These are phyloP conservation scores for Tetramorium simillimum DNA, from an alignment of 1,140 invertebrate species.

Conservation along the genomic window DNA sequence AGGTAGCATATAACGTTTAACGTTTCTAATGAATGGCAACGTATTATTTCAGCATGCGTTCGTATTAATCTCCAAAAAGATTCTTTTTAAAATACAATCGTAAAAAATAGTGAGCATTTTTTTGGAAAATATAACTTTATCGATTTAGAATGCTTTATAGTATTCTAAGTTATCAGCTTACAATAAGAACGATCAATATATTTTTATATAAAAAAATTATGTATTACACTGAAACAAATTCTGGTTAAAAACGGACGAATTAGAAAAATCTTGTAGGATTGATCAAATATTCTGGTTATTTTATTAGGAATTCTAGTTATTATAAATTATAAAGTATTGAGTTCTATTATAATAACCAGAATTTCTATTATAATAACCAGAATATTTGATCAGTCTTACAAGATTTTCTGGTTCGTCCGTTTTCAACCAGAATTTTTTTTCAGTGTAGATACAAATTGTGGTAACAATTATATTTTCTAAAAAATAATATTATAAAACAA, in stretches of 20 bases:
- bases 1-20: background rate
- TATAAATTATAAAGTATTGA: too few relatives aligned
- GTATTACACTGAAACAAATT: background rate
- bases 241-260: too few relatives aligned
- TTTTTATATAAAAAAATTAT: too few relatives aligned
- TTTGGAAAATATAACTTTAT: background rate
- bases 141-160: background rate
- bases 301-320: too few relatives aligned
- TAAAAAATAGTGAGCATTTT: background rate
- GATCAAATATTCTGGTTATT: too few relatives aligned
- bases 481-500: background rate
- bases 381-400: too few relatives aligned
- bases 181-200: background rate
- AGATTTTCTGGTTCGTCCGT: too few relatives aligned
- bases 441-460: background rate
- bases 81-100: background rate
- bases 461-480: background rate
- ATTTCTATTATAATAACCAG: too few relatives aligned
- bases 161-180: background rate
- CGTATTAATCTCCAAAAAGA: background rate
- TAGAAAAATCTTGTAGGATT: too few relatives aligned
- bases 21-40: background rate
- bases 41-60: background rate
- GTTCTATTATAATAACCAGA: too few relatives aligned
- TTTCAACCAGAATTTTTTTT: too few relatives aligned